phyloP scores from a whole-genome alignment of 2,797 vertebrate genomes.

The Cirrhinus molitorella region DNA sequence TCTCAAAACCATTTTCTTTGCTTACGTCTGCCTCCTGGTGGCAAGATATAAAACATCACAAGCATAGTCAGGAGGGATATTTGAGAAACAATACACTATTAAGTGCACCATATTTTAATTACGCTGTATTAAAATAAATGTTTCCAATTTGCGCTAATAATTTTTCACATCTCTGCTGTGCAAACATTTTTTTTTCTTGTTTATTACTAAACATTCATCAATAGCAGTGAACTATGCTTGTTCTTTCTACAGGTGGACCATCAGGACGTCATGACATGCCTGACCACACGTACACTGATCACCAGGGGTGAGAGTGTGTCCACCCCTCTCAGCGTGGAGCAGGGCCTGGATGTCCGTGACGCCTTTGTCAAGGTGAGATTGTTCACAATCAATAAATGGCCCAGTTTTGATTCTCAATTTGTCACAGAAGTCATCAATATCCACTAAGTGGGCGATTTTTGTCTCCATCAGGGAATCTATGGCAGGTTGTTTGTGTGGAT shows the following conservation, averaged over 20 bases:
- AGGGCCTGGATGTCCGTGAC: constrained; percentile 93
- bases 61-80: neutral
- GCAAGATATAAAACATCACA: neutral
- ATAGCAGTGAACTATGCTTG: too few species aligned
- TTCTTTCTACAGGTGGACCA: constrained; percentile 83
- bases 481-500: constrained; percentile 97
- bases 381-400: neutral
- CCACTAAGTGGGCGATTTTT: neutral
- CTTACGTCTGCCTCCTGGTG: constrained; percentile 49
- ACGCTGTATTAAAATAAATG: neutral
- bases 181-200: neutral
- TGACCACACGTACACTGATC: constrained; percentile 95
- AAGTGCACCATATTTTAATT: neutral
- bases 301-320: constrained; percentile 96
- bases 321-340: constrained; percentile 94
- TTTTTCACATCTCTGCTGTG: neutral
- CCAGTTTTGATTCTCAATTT: constrained; percentile 12
- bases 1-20: constrained; percentile 12
- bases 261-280: constrained; percentile 92
- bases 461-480: constrained; percentile 88
- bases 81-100: neutral
- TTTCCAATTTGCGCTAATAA: neutral
- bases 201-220: too few species aligned
- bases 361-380: constrained; percentile 92
- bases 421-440: neutral